phyloP scores from a whole-genome alignment of 2,113 vertebrate species.

The Vulpes lagopus region DNA sequence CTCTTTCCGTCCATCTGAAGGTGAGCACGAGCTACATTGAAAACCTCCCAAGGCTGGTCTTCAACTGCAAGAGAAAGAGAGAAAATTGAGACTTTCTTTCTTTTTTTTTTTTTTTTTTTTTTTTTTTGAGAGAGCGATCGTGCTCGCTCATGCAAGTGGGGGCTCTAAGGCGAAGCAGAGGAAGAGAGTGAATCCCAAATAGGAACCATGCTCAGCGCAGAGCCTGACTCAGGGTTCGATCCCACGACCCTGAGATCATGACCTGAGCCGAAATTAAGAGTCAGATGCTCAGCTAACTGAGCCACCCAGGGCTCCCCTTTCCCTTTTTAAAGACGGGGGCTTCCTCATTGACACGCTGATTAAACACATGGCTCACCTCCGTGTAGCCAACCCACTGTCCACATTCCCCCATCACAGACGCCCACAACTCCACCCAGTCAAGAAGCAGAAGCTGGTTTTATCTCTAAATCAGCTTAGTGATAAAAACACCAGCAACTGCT shows the following conservation, averaged over 20 bases:
- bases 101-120: not conserved
- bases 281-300: not conserved
- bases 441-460: constrained; percentile 35
- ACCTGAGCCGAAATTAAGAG: not conserved
- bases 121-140: not conserved
- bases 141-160: not conserved
- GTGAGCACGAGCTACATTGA: not conserved
- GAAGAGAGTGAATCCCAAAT: not conserved
- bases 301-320: not conserved
- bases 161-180: not conserved
- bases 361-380: not conserved
- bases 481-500: constrained; percentile 52
- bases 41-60: not conserved
- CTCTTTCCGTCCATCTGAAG: not conserved
- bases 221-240: not conserved
- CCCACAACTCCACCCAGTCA: not conserved
- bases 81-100: not conserved
- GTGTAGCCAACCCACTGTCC: not conserved
- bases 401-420: not conserved
- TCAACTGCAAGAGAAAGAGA: constrained; percentile 65
- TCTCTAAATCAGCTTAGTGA: constrained; percentile 45
- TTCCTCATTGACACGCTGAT: not conserved
- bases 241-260: not conserved
- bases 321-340: not conserved
- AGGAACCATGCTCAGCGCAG: not conserved